Base-by-base conservation (phyloP, 2,888 invertebrate genomes). In the Polylopha cassiicola region DNA sequence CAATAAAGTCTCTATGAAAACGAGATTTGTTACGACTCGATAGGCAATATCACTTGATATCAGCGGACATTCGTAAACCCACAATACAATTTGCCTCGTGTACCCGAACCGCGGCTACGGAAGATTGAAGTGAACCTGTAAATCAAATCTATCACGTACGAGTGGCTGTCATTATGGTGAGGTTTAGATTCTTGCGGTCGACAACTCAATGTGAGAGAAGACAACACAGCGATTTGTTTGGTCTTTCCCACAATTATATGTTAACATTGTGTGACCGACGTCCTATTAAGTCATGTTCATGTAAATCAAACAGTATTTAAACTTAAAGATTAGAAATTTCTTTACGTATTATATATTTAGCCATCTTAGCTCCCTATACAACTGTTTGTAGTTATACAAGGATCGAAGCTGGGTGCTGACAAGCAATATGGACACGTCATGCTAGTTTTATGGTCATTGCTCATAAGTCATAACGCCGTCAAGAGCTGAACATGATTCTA, bases 131-230 rank as follows among this genome's bases (percentile, higher is more conserved):
- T 61, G 59, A 80, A 82, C 73, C 79, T 77, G 77, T 79, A 82
- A 81, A 82, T 74, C 68, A 70, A 75, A 82, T 78, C 73, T 75
- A 79, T 77, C 75, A 78, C 74, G 79, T 76, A 70, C 73, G 58
- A 64, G 60, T 62, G 61, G 63, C 71, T 62, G 67, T 73, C 73
- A 79, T 77, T 78, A 77, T 61, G 61, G 66, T 61, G 58, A 61
- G 62, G 60, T 58, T 61, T 61, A 62, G 73, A 73, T 72, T 67
- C 73, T 73, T 78, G 79, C 70, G 80, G 77, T 79, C 70, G 60
- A 61, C 65, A 59, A 57, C 53, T 57, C 53, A 53, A 61, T 53
- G 54, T 46, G 46, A 47, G 46, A 41, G 47, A 43, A 50, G 47
- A 36, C 46, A 46, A 44, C 48, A 46, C 39, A 39, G 38, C 51